Percentiles rank a stretch among this genome's conserved stretches.
phyloP scores from a whole-genome alignment of 2,113 vertebrate genomes.

The Proteles cristata region DNA sequence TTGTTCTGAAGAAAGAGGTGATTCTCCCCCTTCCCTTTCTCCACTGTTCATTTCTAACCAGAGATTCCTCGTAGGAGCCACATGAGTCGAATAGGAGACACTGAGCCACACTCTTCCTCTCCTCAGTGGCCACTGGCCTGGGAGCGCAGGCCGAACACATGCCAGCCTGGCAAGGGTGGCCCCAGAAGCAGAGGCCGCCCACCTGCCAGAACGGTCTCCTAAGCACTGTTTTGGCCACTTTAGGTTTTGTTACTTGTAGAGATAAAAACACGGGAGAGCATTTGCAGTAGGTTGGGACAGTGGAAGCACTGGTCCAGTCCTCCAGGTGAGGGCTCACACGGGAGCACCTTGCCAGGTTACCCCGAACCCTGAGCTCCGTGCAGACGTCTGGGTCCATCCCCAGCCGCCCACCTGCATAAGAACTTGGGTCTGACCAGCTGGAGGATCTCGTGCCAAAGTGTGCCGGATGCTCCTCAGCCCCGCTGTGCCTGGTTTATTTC shows the following conservation, averaged over 20 bases:
- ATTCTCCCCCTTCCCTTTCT: conserved; percentile 53
- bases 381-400: neutral
- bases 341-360: accelerated
- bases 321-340: accelerated
- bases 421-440: neutral
- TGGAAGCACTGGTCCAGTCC: neutral
- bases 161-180: accelerated
- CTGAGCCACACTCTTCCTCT: neutral
- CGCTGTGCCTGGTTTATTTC: neutral
- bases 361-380: neutral
- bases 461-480: neutral
- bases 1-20: conserved; percentile 92
- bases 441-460: neutral
- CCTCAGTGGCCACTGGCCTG: accelerated
- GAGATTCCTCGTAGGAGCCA: neutral
- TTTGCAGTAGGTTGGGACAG: neutral
- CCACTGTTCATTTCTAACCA: neutral
- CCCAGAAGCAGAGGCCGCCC: accelerated
- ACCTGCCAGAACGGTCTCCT: too few species aligned
- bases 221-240: neutral
- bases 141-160: too few species aligned
- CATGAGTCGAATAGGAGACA: accelerated
- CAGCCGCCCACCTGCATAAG: neutral
- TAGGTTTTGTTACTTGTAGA: neutral
- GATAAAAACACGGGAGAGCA: neutral